Evolutionary conservation across 2,797 vertebrate genomes (phyloP).

Genomic region (Esox lucius): DNA sequence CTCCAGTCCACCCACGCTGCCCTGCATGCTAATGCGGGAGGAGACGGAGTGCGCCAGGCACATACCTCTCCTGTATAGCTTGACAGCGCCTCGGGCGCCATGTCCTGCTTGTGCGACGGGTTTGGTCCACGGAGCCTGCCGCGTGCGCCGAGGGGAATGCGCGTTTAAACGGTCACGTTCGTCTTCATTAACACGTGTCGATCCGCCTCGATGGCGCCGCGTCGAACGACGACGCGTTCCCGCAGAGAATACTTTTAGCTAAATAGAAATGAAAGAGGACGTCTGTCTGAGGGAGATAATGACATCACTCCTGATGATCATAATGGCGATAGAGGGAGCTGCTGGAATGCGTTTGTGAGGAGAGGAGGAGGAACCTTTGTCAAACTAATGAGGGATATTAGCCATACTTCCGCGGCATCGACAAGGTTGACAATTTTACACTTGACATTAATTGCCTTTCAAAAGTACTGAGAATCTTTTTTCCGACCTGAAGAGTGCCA

Average conservation of each 20-base stretch:
- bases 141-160: too few relatives aligned
- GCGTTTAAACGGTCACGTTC: neutral
- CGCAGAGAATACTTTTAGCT: slow-evolving; percentile 1
- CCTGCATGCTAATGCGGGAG: slow-evolving; percentile 63
- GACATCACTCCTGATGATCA: slow-evolving; percentile 30
- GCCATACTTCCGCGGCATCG: slow-evolving; percentile 62
- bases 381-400: slow-evolving; percentile 72
- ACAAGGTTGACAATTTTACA: slow-evolving; percentile 72
- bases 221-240: slow-evolving; percentile 25
- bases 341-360: slow-evolving; percentile 55
- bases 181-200: neutral
- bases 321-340: slow-evolving; percentile 39
- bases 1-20: slow-evolving; percentile 49
- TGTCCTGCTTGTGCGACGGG: neutral
- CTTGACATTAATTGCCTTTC: slow-evolving; percentile 77
- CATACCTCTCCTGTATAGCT: neutral
- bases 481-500: slow-evolving; percentile 59
- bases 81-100: neutral
- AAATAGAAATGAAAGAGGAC: neutral
- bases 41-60: neutral
- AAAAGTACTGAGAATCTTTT: slow-evolving; percentile 61
- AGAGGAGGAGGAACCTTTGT: slow-evolving; percentile 68
- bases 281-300: slow-evolving; percentile 44
- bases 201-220: neutral
- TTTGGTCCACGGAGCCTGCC: neutral